Evolutionary conservation across 2,888 invertebrate genomes (phyloP).

Genomic region (Operophtera brumata): DNA sequence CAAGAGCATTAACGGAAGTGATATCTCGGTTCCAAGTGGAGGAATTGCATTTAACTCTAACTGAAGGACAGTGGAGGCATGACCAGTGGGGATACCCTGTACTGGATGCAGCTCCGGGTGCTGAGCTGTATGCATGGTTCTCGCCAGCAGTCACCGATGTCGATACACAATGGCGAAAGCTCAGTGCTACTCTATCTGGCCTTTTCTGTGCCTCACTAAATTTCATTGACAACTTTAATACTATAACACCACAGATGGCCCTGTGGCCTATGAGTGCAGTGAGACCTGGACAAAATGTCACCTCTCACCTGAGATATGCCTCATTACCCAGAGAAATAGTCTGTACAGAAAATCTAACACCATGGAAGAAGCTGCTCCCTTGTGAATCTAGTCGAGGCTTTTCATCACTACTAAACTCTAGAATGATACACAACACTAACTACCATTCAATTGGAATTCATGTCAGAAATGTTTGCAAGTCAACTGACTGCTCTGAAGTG

Average conservation of each 20-base stretch:
- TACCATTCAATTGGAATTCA: slow-evolving; percentile 95
- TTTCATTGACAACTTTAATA: slow-evolving; percentile 93
- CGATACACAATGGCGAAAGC: slow-evolving; percentile 91
- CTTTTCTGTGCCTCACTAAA: slow-evolving; percentile 97
- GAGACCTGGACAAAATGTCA: slow-evolving; percentile 67
- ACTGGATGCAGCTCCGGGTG: slow-evolving; percentile 94
- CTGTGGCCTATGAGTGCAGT: slow-evolving; percentile 88
- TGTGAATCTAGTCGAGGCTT: slow-evolving; percentile 95
- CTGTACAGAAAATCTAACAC: slow-evolving; percentile 99
- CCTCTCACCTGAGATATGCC: slow-evolving; percentile 87
- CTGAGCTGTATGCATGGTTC: slow-evolving; percentile 97
- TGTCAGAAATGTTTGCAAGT: slow-evolving; percentile 88
- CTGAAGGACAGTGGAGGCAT: slow-evolving; percentile 96
- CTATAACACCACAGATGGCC: slow-evolving; percentile 90
- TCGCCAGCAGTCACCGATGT: slow-evolving; percentile 83
- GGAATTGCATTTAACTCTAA: slow-evolving; percentile 94
- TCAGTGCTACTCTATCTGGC: slow-evolving; percentile 95
- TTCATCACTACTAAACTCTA: slow-evolving; percentile 92
- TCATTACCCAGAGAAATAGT: slow-evolving; percentile 97
- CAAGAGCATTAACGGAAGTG: slow-evolving; percentile 93
- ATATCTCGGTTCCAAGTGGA: slow-evolving; percentile 90
- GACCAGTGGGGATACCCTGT: slow-evolving; percentile 97
- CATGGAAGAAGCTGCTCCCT: slow-evolving; percentile 98
- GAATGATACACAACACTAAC: slow-evolving; percentile 94
- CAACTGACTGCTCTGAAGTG: slow-evolving; percentile 79